Base-by-base conservation (phyloP, 2,113 vertebrate genomes). In the Macquaria ambigua region DNA sequence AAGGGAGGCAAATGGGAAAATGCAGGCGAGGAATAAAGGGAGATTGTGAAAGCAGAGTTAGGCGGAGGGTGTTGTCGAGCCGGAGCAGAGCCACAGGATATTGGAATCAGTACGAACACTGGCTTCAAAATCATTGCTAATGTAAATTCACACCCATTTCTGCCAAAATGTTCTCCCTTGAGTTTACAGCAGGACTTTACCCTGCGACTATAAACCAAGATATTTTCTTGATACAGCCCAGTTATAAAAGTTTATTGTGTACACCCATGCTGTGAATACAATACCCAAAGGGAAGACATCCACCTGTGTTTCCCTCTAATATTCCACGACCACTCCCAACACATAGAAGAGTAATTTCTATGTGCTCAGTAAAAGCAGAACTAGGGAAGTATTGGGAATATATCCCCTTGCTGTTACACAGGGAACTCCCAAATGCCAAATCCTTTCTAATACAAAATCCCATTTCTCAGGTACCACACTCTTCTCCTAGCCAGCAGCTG, bases 401-500 rank as follows among this genome's bases (percentile, higher is more conserved):
- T 81, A 37, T 72, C 66, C 58, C 52, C 53, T 81, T 74, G 55
- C 77, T 83, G 48, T 52, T 73, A 53, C 23, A 84, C 46, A 68
- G 25, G 76, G 48, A 88, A 73, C 31, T 81, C 86, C 82, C 53
- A 71, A 89, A 91, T 90, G 92, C 90, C 89, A 90, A 92, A 92
- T 81, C 78, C 79, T 64, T 77, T 81, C 74, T 71, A 34, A 81
- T 68, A 78, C 46, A 75, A 84, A 87, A 81, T 74, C 80, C 81
- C 70, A 79, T 82, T 83, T 85, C 91, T 94, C 92, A 94, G 91
- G 90, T 91, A 88, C 82, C 48, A 81, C 61, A 61, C 55, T 66
- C 31, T 89, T 34, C 87, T 91, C 72, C 82, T 70, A 53, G 66
- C 61, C 82, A 81, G 87, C 77, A 76, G 83, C 82, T 75, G 53